Conservation (phyloP, 2,113 vertebrate species). For the Catharus bicknelli region DNA sequence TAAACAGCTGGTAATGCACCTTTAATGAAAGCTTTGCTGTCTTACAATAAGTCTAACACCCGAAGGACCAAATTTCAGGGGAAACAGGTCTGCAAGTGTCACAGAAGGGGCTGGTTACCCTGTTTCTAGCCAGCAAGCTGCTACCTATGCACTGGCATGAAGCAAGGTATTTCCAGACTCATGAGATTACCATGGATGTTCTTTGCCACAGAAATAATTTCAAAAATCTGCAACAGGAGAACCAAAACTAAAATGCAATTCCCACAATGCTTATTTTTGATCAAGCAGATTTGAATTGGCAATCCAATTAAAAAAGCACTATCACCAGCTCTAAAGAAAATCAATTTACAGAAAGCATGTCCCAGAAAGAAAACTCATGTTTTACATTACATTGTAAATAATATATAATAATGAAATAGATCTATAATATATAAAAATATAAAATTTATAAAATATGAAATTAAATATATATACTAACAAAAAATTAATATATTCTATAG, state of each 20-base stretch:
- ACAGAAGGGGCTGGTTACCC: neutral
- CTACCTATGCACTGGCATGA: rapidly evolving
- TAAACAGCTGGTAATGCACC: neutral
- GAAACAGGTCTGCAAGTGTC: neutral
- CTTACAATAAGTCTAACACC: neutral
- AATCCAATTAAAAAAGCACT: neutral
- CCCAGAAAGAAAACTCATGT: neutral
- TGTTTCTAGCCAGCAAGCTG: neutral
- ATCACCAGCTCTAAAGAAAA: rapidly evolving
- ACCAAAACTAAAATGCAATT: neutral
- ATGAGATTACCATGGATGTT: neutral
- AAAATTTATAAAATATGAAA: no score
- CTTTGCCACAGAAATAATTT: neutral
- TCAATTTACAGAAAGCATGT: rapidly evolving
- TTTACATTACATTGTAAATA: neutral
- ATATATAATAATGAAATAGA: no score
- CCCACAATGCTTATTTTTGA: neutral
- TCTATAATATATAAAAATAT: no score
- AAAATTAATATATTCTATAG: rapidly evolving
- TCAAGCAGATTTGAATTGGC: neutral
- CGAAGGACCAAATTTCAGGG: neutral
- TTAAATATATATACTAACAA: neutral
- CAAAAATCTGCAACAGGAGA: neutral
- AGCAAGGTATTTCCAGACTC: neutral
- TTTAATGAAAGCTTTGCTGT: neutral